Evolutionary conservation across 2,888 invertebrate species (phyloP).

Genomic region (Xanthostigma xanthostigma): DNA sequence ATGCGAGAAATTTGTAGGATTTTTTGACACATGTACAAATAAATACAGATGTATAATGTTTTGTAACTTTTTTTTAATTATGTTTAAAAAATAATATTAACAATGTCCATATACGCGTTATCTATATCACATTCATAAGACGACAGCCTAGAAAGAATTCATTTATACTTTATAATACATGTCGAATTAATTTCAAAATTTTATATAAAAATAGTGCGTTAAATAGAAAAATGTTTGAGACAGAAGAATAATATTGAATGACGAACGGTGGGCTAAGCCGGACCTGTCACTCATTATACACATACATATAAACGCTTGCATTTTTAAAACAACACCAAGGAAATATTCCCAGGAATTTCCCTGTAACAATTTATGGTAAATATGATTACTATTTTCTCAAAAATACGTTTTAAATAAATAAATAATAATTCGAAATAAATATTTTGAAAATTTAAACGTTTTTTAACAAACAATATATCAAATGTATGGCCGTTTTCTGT

Average conservation of each 20-base stretch:
- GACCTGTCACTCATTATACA: too few species aligned
- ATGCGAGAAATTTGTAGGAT: conserved; percentile 20
- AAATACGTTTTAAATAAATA: conserved; percentile 9
- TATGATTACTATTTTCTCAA: neutral
- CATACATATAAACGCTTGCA: too few species aligned
- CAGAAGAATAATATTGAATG: too few species aligned
- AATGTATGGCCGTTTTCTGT: too few species aligned
- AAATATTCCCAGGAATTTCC: too few species aligned
- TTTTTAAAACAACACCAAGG: too few species aligned
- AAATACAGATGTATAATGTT: conserved; percentile 21
- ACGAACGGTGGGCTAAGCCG: too few species aligned
- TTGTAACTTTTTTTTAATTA: too few species aligned
- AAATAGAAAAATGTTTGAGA: too few species aligned
- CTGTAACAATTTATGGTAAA: too few species aligned
- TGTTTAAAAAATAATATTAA: conserved; percentile 16
- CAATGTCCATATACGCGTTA: conserved; percentile 28
- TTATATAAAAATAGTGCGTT: conserved; percentile 1
- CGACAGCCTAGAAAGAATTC: conserved; percentile 29
- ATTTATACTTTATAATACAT: conserved; percentile 15
- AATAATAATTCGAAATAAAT: conserved; percentile 5
- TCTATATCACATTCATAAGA: conserved; percentile 32
- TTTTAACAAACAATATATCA: too few species aligned
- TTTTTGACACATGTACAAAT: conserved; percentile 26
- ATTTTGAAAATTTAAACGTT: neutral
- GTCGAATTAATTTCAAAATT: conserved; percentile 18